Evolutionary conservation across 2,113 vertebrate genomes (phyloP).

Genomic region (Micromys minutus): DNA sequence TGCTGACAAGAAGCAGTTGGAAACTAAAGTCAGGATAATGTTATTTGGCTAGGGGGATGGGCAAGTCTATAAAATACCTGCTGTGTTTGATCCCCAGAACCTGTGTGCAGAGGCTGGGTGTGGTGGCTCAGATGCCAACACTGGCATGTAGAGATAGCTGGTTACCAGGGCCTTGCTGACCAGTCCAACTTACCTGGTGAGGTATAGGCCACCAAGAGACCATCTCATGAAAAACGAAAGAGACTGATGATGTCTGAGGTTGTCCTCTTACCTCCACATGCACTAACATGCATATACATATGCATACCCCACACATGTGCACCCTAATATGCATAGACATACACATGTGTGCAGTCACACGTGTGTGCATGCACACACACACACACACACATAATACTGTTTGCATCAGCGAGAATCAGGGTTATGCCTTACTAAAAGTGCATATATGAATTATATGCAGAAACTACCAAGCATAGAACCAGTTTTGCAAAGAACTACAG

Average conservation of each 20-base stretch:
- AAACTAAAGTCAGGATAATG: background rate
- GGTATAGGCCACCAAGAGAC: background rate
- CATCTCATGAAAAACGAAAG: background rate
- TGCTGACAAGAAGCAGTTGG: no score
- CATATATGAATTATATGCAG: accelerated
- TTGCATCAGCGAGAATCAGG: background rate
- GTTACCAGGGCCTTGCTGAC: background rate
- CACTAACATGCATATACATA: background rate
- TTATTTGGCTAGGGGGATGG: background rate
- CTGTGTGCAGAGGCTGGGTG: background rate
- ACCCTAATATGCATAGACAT: background rate
- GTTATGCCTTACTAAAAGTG: background rate
- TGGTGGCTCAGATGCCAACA: no score
- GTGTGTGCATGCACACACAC: no score
- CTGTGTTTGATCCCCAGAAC: background rate
- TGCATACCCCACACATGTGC: background rate
- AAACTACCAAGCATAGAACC: background rate
- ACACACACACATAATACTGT: background rate
- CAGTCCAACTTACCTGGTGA: background rate
- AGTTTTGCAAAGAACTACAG: background rate
- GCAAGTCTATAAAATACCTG: background rate
- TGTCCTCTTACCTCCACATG: background rate
- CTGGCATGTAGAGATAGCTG: background rate
- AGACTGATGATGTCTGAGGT: background rate
- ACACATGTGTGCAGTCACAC: background rate